Evolutionary conservation across 2,113 vertebrate species (phyloP).

Genomic region (human (Homo sapiens)): DNA sequence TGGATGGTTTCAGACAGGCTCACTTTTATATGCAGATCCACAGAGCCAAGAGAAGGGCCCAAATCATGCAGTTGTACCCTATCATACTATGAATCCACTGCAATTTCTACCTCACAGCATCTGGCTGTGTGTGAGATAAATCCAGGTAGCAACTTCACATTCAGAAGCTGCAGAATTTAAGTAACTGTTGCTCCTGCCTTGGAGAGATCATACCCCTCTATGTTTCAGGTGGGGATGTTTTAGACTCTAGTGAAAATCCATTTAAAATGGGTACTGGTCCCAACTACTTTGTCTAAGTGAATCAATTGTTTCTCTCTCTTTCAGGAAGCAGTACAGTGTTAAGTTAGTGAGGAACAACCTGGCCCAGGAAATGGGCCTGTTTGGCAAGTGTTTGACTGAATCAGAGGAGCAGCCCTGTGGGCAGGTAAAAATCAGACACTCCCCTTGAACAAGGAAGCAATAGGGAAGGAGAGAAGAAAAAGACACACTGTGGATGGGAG

Average conservation of each 20-base stretch:
- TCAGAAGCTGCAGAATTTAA: background rate
- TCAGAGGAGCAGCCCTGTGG: background rate
- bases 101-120: background rate
- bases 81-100: background rate
- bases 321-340: background rate
- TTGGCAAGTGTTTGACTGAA: background rate
- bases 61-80: background rate
- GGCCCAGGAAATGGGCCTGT: background rate
- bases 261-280: background rate
- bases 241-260: background rate
- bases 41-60: background rate
- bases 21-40: background rate
- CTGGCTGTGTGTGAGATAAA: background rate
- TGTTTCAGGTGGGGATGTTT: background rate
- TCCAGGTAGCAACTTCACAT: background rate
- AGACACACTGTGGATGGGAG: background rate
- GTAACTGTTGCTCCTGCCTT: background rate
- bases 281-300: background rate
- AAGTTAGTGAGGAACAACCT: background rate
- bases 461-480: background rate
- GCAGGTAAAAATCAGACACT: background rate
- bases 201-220: background rate
- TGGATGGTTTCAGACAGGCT: slow-evolving; percentile 2
- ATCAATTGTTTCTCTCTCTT: background rate
- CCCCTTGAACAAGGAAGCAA: background rate